Base-by-base conservation (phyloP, 1,140 invertebrate species). In the Trachelipus rathkii region DNA sequence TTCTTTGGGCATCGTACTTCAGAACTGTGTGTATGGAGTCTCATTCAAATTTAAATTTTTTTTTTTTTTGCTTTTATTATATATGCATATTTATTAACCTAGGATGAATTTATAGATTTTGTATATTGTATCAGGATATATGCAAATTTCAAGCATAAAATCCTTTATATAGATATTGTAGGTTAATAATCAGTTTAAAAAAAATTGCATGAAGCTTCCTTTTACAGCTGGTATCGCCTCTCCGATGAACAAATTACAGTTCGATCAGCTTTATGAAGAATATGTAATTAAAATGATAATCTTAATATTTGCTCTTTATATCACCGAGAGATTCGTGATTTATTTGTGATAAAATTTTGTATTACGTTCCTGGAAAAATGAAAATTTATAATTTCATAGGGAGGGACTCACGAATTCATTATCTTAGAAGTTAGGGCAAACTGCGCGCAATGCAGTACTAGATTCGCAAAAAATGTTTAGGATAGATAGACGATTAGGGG, bases 371-470 rank as follows among this genome's bases (percentile, higher is more conserved):
- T 60, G 50, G 50, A 60, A 60, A 9, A 60, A 15, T 19, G 11
- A 8, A 60, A 60, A 60, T 60, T 60, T 23, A 24, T 2, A 33
- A 66, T 73, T 46, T 73, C 13, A 24, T 43, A 71, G 44, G 69
- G 6, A 45, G 69, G 44, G 69, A 45, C 69, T 45, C 69, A 43
- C 69, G 19, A 13, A 3, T 11, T 71, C 8, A 19, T 15, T 19
- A 13, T 60, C 2, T 60, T 60, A 15, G 19, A 19, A 60, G 11
- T 2, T 60, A 60, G 50, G 50, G 50, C 50, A 60, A 82, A 84
- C 86, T 87, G 87, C 85, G 86, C 86, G 86, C 85, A 87, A 88
- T 87, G 87, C 87, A 87, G 87, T 85, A 84, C 83, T 83, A 82
- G 82, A 79, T 73, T 74, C 60, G 77, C 76, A 69, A 45, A 50